Evolutionary conservation across 2,888 invertebrate species (phyloP).

Genomic region (Xanthorhoe designata): DNA sequence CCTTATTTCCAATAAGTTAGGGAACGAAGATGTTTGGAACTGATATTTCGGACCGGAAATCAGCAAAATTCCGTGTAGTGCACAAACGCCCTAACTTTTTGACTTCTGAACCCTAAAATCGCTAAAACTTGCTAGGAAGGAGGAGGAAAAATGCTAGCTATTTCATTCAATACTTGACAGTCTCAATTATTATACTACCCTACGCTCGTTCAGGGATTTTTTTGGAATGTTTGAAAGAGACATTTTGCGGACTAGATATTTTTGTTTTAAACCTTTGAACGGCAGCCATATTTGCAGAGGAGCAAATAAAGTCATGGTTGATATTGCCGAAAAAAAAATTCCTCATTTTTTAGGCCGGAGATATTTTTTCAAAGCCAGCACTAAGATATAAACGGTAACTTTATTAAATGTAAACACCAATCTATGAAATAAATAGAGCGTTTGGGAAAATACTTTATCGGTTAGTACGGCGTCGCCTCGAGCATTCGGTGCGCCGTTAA

Average conservation of each 20-base stretch:
- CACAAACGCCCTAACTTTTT: too few species aligned
- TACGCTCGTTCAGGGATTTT: neutral
- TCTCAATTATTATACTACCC: neutral
- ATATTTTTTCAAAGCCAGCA: neutral
- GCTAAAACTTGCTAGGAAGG: neutral
- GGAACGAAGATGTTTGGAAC: too few species aligned
- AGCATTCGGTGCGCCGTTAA: constrained; percentile 59
- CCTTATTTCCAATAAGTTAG: too few species aligned
- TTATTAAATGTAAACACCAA: constrained; percentile 27
- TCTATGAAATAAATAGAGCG: constrained; percentile 27
- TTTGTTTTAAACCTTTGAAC: neutral
- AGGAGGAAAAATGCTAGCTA: neutral
- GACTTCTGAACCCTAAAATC: too few species aligned
- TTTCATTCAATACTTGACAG: neutral
- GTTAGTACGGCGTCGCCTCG: constrained; percentile 42
- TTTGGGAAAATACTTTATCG: constrained; percentile 53
- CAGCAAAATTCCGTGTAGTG: too few species aligned
- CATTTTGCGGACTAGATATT: neutral
- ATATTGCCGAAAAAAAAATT: neutral
- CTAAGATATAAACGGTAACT: neutral
- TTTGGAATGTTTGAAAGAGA: neutral
- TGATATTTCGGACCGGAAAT: too few species aligned
- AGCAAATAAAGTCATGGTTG: neutral
- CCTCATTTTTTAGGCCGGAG: neutral
- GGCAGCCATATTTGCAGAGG: neutral